Percentiles rank a stretch among this genome's conserved stretches.
These are phyloP conservation scores for Chloroceryle aenea DNA, from an alignment of 2,113 vertebrate species.

Conservation along the genomic window DNA sequence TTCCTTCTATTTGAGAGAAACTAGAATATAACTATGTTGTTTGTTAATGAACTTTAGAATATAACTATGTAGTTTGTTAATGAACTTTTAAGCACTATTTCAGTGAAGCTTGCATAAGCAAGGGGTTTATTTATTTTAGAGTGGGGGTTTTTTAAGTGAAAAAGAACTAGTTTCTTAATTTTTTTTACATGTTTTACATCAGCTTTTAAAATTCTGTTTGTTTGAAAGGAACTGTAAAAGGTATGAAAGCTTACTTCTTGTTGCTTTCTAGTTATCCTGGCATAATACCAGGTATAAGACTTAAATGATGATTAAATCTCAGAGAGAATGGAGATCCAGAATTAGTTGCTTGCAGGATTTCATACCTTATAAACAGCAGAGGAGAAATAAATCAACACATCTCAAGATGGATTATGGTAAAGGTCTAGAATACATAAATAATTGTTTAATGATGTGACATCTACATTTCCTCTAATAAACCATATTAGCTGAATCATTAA, in stretches of 20 bases:
- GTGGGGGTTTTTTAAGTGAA: background rate
- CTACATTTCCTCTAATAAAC: slow-evolving; percentile 3
- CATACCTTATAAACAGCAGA: slow-evolving; percentile 38
- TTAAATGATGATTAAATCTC: slow-evolving; percentile 56
- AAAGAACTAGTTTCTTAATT: background rate
- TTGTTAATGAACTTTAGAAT: background rate
- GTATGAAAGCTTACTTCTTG: background rate
- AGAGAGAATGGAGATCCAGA: background rate
- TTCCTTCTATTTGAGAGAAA: background rate
- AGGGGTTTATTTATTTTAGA: background rate
- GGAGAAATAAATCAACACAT: slow-evolving; percentile 44
- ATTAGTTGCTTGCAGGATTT: slow-evolving; percentile 48
- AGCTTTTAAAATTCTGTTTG: background rate
- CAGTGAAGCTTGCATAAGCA: background rate
- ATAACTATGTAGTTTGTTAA: background rate
- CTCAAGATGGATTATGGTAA: slow-evolving; percentile 16
- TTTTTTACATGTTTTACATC: background rate
- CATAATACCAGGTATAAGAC: slow-evolving; percentile 8
- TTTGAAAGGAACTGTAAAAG: slow-evolving; percentile 6
- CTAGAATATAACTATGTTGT: background rate
- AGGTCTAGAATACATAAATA: slow-evolving; percentile 35
- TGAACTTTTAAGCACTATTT: background rate
- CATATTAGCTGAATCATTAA: background rate
- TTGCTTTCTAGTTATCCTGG: slow-evolving; percentile 35
- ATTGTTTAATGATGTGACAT: slow-evolving; percentile 10